Evolutionary conservation across 2,888 invertebrate genomes (phyloP).

Genomic region (Nudaria mundana): DNA sequence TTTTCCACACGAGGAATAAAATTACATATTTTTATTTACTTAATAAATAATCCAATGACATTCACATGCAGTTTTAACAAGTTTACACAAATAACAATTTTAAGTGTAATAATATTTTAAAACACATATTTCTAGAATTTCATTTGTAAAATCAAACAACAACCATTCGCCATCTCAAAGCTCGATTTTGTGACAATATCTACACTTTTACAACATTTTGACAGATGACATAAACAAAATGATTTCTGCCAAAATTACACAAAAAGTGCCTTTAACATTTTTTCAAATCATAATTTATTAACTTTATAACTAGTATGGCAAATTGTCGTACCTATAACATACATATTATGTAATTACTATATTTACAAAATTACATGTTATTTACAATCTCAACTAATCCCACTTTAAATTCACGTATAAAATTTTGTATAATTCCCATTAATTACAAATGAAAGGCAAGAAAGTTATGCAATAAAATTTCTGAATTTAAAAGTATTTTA

Average conservation of each 20-base stretch:
- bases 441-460: too few relatives aligned
- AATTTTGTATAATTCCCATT: too few relatives aligned
- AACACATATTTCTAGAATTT: conserved; percentile 10
- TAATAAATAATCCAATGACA: conserved; percentile 27
- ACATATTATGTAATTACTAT: too few relatives aligned
- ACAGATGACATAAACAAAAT: too few relatives aligned
- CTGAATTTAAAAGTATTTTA: neutral
- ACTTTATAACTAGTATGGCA: conserved; percentile 54
- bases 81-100: conserved; percentile 23
- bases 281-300: too few relatives aligned
- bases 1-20: conserved; percentile 24
- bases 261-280: too few relatives aligned
- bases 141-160: conserved; percentile 16
- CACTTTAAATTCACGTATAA: too few relatives aligned
- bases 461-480: too few relatives aligned
- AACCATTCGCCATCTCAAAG: conserved; percentile 44
- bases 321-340: conserved; percentile 55
- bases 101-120: conserved; percentile 25
- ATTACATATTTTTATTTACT: conserved; percentile 21
- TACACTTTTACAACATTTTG: too few relatives aligned
- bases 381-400: conserved; percentile 37
- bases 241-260: too few relatives aligned
- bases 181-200: conserved; percentile 47
- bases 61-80: conserved; percentile 22
- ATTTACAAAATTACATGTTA: conserved; percentile 41